Conservation (phyloP, 2,797 vertebrate species). For the Anisognathus igniventris region DNA sequence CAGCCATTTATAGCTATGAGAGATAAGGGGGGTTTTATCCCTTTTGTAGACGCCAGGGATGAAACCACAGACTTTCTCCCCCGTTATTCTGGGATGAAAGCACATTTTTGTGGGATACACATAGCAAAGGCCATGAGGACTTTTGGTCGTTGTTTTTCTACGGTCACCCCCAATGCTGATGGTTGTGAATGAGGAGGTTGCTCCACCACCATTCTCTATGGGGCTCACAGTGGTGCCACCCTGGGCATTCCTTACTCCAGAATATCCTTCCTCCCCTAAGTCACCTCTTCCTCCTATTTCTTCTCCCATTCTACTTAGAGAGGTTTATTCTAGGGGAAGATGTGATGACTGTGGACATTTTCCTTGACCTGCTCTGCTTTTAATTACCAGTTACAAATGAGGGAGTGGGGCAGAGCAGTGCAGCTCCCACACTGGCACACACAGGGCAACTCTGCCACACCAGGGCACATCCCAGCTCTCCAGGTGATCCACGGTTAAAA, state of each 20-base stretch:
- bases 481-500: not conserved
- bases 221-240: not conserved
- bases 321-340: not conserved
- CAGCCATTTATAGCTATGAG: not conserved
- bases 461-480: accelerated
- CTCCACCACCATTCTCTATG: accelerated
- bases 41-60: not conserved
- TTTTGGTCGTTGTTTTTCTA: not conserved
- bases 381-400: not conserved
- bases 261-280: not conserved
- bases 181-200: not conserved
- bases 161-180: accelerated
- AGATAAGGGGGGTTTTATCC: not conserved
- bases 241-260: not conserved
- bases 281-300: not conserved
- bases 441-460: not conserved
- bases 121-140: not conserved
- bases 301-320: not conserved
- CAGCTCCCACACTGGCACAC: not conserved
- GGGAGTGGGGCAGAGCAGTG: accelerated
- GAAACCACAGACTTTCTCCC: not conserved
- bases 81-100: not conserved
- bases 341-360: not conserved
- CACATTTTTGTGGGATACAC: not conserved
- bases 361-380: not conserved